Conservation (phyloP, 2,888 invertebrate genomes). For the Hemistola chrysoprasaria region DNA sequence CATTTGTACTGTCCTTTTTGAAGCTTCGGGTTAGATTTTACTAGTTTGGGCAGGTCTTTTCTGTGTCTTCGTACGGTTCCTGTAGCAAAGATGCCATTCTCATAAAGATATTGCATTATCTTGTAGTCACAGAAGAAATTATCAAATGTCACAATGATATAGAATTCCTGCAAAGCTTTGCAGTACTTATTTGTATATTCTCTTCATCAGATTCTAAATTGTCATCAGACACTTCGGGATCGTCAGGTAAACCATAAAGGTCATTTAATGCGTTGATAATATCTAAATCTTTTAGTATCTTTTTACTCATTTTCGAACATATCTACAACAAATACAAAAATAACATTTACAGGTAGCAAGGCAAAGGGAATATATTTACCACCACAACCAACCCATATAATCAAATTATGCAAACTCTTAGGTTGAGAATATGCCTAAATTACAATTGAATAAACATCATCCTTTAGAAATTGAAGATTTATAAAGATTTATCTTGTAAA, state of each 20-base stretch:
- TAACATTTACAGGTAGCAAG: constrained; percentile 9
- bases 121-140: constrained; percentile 27
- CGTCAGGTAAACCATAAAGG: constrained; percentile 11
- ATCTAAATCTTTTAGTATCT: constrained; percentile 11
- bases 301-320: constrained; percentile 10
- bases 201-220: no score
- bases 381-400: no score
- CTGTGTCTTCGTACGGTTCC: constrained; percentile 30
- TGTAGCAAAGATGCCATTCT: constrained; percentile 22
- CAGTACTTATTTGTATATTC: no score
- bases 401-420: no score
- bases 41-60: no score
- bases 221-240: no score
- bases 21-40: constrained; percentile 20
- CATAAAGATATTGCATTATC: constrained; percentile 22
- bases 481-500: no score
- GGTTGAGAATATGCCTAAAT: no score
- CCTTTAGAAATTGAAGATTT: no score
- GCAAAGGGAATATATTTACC: constrained; percentile 14
- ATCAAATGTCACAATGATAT: constrained; percentile 23
- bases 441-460: no score
- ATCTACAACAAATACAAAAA: no score
- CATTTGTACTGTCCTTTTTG: constrained; percentile 34
- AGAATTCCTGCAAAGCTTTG: constrained; percentile 7
- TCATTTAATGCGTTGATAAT: constrained; percentile 12